A percentile compares a stretch with the other conserved stretches of the same genome.
These are phyloP conservation scores for Metellina segmentata DNA, from an alignment of 2,888 invertebrate species.

Conservation along the genomic window DNA sequence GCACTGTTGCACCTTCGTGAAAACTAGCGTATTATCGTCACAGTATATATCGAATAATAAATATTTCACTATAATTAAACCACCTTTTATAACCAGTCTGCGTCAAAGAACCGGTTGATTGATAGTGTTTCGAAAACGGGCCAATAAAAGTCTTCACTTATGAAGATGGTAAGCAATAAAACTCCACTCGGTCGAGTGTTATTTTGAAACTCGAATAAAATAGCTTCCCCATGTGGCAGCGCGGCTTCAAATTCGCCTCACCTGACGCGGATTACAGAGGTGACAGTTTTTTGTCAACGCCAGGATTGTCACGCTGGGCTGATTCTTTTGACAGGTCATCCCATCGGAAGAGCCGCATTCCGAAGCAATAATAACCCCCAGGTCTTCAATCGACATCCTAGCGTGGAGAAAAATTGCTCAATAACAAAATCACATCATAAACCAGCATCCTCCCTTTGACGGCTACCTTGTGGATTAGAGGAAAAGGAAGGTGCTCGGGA, in stretches of 20 bases:
- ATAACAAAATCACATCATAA: background rate
- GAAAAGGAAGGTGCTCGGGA: background rate
- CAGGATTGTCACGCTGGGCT: background rate
- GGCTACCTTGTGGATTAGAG: background rate
- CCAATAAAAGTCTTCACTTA: background rate
- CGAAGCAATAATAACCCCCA: background rate
- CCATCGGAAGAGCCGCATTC: background rate
- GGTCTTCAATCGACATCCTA: background rate
- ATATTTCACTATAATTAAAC: too few species aligned
- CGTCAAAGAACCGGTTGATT: background rate
- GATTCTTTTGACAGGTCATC: background rate
- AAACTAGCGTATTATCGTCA: too few species aligned
- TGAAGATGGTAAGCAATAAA: background rate
- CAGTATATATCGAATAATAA: too few species aligned
- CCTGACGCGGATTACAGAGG: background rate
- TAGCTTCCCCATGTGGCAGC: background rate
- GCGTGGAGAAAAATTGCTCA: background rate
- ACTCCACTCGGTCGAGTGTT: background rate
- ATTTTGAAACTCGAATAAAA: background rate
- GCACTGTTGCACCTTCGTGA: too few species aligned
- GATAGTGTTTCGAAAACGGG: background rate
- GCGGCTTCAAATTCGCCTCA: background rate
- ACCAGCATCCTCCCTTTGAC: background rate
- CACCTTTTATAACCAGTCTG: too few species aligned
- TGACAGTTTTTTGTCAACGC: background rate